These are phyloP conservation scores for Aporophyla lueneburgensis DNA, from an alignment of 2,888 invertebrate genomes.

Conservation along the genomic window DNA sequence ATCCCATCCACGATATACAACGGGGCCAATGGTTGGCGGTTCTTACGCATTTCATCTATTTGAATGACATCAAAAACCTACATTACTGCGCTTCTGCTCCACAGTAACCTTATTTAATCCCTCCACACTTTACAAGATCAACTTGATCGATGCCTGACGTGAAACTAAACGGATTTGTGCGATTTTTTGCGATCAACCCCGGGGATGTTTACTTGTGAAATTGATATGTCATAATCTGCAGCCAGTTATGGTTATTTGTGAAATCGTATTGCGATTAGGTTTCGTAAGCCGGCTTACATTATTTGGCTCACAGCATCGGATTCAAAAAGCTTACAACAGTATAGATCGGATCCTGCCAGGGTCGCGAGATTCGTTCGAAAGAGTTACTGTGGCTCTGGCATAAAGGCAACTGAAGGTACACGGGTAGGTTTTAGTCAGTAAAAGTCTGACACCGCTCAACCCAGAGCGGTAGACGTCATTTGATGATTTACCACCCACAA, in stretches of 20 bases:
- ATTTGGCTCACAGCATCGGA: neutral
- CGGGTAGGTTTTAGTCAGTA: too few relatives aligned
- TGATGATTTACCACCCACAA: too few relatives aligned
- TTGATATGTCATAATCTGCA: conserved; percentile 65
- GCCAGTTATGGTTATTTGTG: conserved; percentile 34
- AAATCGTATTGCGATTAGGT: conserved; percentile 43
- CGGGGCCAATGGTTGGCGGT: neutral
- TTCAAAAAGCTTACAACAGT: neutral
- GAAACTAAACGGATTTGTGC: conserved; percentile 74
- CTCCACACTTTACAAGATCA: conserved; percentile 79
- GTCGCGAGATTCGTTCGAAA: too few relatives aligned
- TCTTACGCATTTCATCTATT: neutral
- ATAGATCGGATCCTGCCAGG: neutral
- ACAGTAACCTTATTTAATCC: conserved; percentile 73
- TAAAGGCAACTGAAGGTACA: too few relatives aligned
- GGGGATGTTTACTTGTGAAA: conserved; percentile 61
- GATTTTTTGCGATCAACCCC: conserved; percentile 56
- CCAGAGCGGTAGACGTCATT: too few relatives aligned
- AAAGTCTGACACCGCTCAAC: too few relatives aligned
- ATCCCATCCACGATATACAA: neutral
- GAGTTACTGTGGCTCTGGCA: too few relatives aligned
- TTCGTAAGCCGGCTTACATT: neutral
- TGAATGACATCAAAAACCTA: neutral
- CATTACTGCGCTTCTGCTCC: conserved; percentile 31
- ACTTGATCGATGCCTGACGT: conserved; percentile 78